These are phyloP conservation scores for Bubo bubo DNA, from an alignment of 2,113 vertebrate genomes.

Conservation along the genomic window DNA sequence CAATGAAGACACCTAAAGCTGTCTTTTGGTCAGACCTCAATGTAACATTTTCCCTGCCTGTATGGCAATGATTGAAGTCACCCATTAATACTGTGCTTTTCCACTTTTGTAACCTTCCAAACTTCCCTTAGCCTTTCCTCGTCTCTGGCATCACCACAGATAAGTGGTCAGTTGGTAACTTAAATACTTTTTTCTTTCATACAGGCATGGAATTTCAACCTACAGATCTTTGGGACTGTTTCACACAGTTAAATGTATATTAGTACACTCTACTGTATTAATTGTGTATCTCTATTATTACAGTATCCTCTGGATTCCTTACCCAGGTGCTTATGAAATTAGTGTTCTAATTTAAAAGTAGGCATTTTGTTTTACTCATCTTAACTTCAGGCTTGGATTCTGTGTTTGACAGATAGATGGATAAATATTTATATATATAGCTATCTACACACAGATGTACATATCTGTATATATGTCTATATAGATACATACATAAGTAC, in stretches of 20 bases:
- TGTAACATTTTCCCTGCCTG: background rate
- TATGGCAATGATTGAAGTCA: background rate
- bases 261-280: background rate
- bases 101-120: background rate
- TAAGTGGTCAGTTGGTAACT: background rate
- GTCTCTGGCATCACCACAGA: background rate
- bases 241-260: background rate
- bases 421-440: background rate
- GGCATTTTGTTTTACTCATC: background rate
- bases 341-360: background rate
- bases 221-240: background rate
- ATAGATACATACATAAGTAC: fast-evolving
- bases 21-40: background rate
- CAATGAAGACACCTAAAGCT: background rate
- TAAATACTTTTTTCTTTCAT: background rate
- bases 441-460: background rate
- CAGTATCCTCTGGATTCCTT: background rate
- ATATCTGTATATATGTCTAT: background rate
- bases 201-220: background rate
- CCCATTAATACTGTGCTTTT: background rate
- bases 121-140: background rate
- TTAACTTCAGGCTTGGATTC: background rate
- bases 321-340: background rate
- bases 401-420: background rate
- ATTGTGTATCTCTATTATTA: background rate